These are phyloP conservation scores for Hydractinia symbiolongicarpus DNA, from an alignment of 30 jellyfish, hydroid and myxozoan genomes.

Conservation along the genomic window DNA sequence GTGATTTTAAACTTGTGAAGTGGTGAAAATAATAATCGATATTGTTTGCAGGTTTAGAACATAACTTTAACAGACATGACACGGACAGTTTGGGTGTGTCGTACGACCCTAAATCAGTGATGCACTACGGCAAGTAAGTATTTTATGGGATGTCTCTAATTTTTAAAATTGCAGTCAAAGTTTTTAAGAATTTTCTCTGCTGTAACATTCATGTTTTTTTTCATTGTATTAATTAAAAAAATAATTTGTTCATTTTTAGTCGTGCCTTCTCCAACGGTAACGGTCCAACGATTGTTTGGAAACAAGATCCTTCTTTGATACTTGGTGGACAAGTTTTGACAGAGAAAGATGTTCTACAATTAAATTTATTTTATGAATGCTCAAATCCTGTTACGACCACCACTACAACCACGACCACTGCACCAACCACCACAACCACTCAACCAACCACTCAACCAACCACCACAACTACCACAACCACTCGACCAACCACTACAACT, in stretches of 20 bases:
- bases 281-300: not conserved
- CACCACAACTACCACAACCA: conserved; percentile 22
- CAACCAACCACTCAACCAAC: conserved; percentile 9
- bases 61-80: not conserved
- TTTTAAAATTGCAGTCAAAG: too few species aligned
- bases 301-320: not conserved
- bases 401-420: conserved; percentile 11
- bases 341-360: conserved; percentile 4
- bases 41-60: not conserved
- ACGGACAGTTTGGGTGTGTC: conserved; percentile 14
- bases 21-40: too few species aligned
- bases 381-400: not conserved
- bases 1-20: too few species aligned
- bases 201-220: too few species aligned
- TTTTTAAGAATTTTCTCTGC: too few species aligned
- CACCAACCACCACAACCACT: conserved; percentile 25
- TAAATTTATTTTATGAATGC: conserved; percentile 9
- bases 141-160: too few species aligned
- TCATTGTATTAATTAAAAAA: too few species aligned
- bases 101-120: not conserved
- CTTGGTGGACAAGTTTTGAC: not conserved
- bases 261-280: too few species aligned
- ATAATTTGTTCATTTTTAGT: too few species aligned
- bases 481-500: conserved; percentile 14
- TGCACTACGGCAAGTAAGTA: conserved; percentile 14